phyloP scores from a whole-genome alignment of 2,888 invertebrate species.

The Stenichneumon culpator region DNA sequence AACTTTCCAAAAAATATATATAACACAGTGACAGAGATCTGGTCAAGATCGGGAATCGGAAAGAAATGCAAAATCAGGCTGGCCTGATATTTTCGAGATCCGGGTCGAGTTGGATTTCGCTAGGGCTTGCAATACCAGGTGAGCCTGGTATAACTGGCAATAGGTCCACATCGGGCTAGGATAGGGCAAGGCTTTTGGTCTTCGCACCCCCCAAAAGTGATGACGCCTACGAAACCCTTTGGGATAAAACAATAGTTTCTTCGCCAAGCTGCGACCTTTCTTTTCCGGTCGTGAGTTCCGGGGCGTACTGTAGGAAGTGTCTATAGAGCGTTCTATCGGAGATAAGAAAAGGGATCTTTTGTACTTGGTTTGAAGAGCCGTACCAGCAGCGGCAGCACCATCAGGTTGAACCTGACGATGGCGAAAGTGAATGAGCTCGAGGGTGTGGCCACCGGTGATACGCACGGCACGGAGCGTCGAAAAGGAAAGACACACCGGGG shows the following conservation, averaged over 20 bases:
- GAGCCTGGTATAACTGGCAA: too few relatives aligned
- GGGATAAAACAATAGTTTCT: background rate
- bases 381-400: background rate
- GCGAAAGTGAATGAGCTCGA: slow-evolving; percentile 18
- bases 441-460: slow-evolving; percentile 3
- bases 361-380: background rate
- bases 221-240: background rate
- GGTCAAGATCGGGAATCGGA: too few relatives aligned
- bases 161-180: too few relatives aligned
- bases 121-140: too few relatives aligned
- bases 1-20: too few relatives aligned
- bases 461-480: background rate
- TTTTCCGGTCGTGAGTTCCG: background rate
- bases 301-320: background rate
- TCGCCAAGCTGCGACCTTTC: background rate
- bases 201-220: background rate
- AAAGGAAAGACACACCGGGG: background rate
- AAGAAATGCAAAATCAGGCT: too few relatives aligned
- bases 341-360: slow-evolving; percentile 18
- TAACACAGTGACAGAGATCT: too few relatives aligned
- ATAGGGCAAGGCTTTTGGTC: too few relatives aligned
- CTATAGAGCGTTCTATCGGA: background rate
- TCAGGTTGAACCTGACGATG: slow-evolving; percentile 6
- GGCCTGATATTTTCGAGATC: too few relatives aligned
- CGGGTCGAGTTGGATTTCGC: too few relatives aligned